These are phyloP conservation scores for Anguilla anguilla DNA, from an alignment of 2,797 vertebrate genomes.

Conservation along the genomic window DNA sequence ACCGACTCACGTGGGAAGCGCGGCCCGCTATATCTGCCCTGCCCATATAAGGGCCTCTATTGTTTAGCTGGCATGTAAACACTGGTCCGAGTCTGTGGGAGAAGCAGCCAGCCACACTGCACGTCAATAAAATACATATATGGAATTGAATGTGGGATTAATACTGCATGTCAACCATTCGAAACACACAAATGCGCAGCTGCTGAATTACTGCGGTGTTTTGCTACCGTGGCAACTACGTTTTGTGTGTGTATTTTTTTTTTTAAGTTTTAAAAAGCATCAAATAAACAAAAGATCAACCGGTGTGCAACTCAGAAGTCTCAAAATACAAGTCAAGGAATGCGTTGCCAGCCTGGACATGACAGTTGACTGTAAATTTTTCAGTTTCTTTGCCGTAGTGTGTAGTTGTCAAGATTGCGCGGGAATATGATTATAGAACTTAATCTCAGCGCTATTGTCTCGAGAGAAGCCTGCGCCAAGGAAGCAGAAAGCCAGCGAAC, in stretches of 20 bases:
- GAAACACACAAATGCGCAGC: constrained; percentile 38
- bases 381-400: not conserved
- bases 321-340: not conserved
- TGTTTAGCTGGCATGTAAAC: constrained; percentile 50
- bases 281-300: constrained; percentile 17
- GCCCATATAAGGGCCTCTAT: constrained; percentile 39
- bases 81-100: constrained; percentile 36
- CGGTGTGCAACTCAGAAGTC: not conserved
- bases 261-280: constrained; percentile 25
- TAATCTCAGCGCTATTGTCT: not conserved
- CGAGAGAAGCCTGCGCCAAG: constrained; percentile 17
- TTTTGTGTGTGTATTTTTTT: not conserved
- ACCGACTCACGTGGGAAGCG: not conserved
- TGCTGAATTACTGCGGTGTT: constrained; percentile 39
- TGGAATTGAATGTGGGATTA: constrained; percentile 50
- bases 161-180: constrained; percentile 46
- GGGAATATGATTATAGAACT: not conserved
- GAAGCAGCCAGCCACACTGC: constrained; percentile 42
- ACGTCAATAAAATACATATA: constrained; percentile 44
- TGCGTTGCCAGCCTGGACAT: not conserved
- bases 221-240: constrained; percentile 33
- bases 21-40: constrained; percentile 30
- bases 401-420: not conserved
- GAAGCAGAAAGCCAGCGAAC: not conserved
- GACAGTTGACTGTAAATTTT: not conserved